These are phyloP conservation scores for Agonopterix subpropinquella DNA, from an alignment of 2,888 invertebrate species.

Conservation along the genomic window DNA sequence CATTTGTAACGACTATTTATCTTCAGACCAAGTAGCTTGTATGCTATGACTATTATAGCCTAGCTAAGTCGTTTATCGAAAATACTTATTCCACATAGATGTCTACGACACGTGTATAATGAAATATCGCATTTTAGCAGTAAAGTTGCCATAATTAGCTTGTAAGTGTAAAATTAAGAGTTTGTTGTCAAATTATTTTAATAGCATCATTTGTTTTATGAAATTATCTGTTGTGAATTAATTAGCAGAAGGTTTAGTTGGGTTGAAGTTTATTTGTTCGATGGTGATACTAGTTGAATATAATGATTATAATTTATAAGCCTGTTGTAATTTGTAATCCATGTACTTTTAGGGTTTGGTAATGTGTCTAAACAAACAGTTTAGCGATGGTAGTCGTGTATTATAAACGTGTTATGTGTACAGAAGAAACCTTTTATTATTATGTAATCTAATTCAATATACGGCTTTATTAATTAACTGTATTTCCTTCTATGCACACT, in stretches of 20 bases:
- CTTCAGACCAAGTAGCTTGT: slow-evolving; percentile 44
- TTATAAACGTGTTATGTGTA: slow-evolving; percentile 57
- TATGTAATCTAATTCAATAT: slow-evolving; percentile 58
- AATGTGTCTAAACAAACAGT: slow-evolving; percentile 28
- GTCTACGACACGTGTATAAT: too few species aligned
- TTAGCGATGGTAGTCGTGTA: slow-evolving; percentile 44
- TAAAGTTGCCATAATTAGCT: slow-evolving; percentile 46
- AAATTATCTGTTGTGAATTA: slow-evolving; percentile 53
- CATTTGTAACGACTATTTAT: slow-evolving; percentile 19
- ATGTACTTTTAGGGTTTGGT: slow-evolving; percentile 34
- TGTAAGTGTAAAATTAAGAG: slow-evolving; percentile 24
- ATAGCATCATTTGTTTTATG: slow-evolving; percentile 16
- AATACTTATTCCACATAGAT: slow-evolving; percentile 10
- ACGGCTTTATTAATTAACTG: slow-evolving; percentile 53
- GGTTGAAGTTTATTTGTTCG: slow-evolving; percentile 39
- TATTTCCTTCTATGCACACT: slow-evolving; percentile 13
- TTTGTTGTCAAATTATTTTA: slow-evolving; percentile 34
- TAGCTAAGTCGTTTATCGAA: slow-evolving; percentile 17
- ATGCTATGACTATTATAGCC: slow-evolving; percentile 14
- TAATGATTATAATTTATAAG: slow-evolving; percentile 40
- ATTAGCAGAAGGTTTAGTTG: slow-evolving; percentile 47
- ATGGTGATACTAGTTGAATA: slow-evolving; percentile 63
- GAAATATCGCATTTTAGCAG: too few species aligned
- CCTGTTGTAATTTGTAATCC: slow-evolving; percentile 46
- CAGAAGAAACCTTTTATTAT: slow-evolving; percentile 50